Evolutionary conservation across 2,888 invertebrate species (phyloP), one percentile per base, ranked within the genome.

Genomic region (Candidula unifasciata): DNA sequence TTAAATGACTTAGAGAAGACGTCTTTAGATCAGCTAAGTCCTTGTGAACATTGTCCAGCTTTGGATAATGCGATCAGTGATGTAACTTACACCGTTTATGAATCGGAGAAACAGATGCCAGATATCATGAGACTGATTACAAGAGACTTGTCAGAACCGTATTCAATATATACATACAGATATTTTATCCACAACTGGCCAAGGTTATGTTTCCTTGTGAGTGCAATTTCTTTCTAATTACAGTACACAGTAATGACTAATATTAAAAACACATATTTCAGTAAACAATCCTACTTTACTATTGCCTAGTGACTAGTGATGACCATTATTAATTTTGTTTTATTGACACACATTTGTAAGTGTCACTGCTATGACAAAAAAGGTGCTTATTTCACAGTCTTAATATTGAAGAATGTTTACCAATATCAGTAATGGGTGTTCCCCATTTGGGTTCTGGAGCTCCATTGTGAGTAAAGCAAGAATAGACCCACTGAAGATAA

Each of bases 131-230:
- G 97, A 95, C 96, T 99, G 93, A 99, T 99, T 94, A 98, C 99
- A 94, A 98, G 98, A 94, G 99, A 99, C 95, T 95, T 99, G 90
- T 99, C 99, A 86, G 99, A 99, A 95, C 99, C 99, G 66, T 99
- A 99, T 95, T 99, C 99, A 89, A 99, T 99, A 95, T 99, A 99
- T 94, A 99, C 99, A 54, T 99, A 99, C 95, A 96, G 99, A 95
- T 99, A 99, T 95, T 99, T 99, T 95, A 99, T 99, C 94, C 98
- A 99, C 94, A 99, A 99, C 94, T 99, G 99, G 99, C 99, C 99
- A 94, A 97, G 99, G 94, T 95, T 99, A 89, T 99, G 99, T 95
- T 98, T 98, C 95, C 95, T 99, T 95, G 96, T 96, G 94, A 95
- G 96, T 85, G 24, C 37, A 21, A 0, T 76, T 74, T 66, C 80